Evolutionary conservation across 1,140 invertebrate species (phyloP).

Genomic region (Caenorhabditis briggsae): DNA sequence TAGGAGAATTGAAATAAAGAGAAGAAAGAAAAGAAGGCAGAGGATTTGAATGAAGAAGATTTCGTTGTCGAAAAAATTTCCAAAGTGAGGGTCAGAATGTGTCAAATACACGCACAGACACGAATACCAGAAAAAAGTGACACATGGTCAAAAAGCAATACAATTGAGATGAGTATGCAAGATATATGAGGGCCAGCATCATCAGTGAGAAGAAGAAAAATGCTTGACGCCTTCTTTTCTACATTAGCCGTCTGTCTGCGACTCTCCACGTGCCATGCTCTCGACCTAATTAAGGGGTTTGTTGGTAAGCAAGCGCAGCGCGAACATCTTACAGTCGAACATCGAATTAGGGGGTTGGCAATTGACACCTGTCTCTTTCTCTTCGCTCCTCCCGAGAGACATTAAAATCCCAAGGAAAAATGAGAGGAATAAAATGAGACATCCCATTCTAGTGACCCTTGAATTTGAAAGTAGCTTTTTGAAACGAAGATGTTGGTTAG

Average conservation of each 20-base stretch:
- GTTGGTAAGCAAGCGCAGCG: not conserved
- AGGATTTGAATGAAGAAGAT: too few species aligned
- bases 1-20: not conserved
- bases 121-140: conserved; percentile 21
- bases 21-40: not conserved
- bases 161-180: conserved; percentile 56
- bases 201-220: conserved; percentile 1
- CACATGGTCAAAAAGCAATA: conserved; percentile 56
- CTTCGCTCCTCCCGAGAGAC: conserved; percentile 35
- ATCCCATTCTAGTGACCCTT: not conserved
- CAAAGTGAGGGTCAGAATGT: conserved; percentile 1
- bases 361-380: conserved; percentile 46
- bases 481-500: not conserved
- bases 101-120: conserved; percentile 28
- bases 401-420: conserved; percentile 15
- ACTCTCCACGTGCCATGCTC: conserved; percentile 46
- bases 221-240: conserved; percentile 38
- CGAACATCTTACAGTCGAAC: conserved; percentile 51
- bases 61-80: conserved; percentile 10
- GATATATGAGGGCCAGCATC: conserved; percentile 51
- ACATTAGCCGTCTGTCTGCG: conserved; percentile 21
- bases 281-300: conserved; percentile 48
- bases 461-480: conserved; percentile 24
- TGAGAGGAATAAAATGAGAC: conserved; percentile 7
- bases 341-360: conserved; percentile 51